These are phyloP conservation scores for Lingula anatina DNA, from an alignment of 2,888 invertebrate species.

Conservation along the genomic window DNA sequence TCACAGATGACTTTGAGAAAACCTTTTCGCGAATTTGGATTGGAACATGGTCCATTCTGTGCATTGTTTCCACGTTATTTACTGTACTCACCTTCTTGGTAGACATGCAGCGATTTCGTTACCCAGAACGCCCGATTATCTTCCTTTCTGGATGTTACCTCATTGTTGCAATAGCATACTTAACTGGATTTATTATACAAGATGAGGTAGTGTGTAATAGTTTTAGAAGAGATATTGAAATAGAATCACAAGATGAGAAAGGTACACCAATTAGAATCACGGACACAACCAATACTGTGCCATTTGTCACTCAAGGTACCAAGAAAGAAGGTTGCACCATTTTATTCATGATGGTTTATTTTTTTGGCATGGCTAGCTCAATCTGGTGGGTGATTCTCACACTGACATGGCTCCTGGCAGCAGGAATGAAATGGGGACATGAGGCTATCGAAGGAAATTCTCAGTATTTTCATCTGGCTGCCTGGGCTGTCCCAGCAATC, in stretches of 20 bases:
- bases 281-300: constrained; percentile 10
- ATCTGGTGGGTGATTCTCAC: constrained; percentile 98
- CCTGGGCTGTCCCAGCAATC: constrained; percentile 96
- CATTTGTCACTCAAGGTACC: constrained; percentile 63
- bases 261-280: constrained; percentile 2
- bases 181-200: constrained; percentile 58
- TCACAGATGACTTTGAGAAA: constrained; percentile 69
- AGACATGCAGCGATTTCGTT: constrained; percentile 90
- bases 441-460: constrained; percentile 97
- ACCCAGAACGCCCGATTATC: constrained; percentile 96
- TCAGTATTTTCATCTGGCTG: constrained; percentile 92
- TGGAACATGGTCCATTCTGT: constrained; percentile 86
- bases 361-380: constrained; percentile 93
- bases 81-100: constrained; percentile 76
- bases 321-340: constrained; percentile 70
- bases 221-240: constrained; percentile 28
- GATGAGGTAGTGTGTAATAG: constrained; percentile 53
- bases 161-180: constrained; percentile 86
- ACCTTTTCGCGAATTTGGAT: constrained; percentile 86
- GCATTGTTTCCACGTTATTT: constrained; percentile 85
- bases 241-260: constrained; percentile 7
- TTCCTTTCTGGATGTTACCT: constrained; percentile 94
- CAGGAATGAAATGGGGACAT: constrained; percentile 95
- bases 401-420: constrained; percentile 93
- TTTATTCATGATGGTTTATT: constrained; percentile 85